These are phyloP conservation scores for Drosophila pallidifrons DNA, from an alignment of 1,140 invertebrate species.

Conservation along the genomic window DNA sequence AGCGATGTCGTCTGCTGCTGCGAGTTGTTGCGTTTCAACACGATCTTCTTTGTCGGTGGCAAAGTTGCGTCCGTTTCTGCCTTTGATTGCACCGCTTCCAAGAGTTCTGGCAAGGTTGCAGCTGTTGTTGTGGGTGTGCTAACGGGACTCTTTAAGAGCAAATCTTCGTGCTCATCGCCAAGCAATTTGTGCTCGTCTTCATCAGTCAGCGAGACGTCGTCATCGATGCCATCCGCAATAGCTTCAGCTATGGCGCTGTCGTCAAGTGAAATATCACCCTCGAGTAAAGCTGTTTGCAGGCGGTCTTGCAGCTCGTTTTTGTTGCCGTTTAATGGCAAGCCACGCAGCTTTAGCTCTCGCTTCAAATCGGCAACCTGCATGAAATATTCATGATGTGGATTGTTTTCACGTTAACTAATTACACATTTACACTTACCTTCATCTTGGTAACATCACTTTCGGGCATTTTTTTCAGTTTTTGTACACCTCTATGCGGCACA, in stretches of 20 bases:
- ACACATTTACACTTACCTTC: conserved; percentile 59
- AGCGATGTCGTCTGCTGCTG: conserved; percentile 34
- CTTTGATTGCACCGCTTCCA: conserved; percentile 22
- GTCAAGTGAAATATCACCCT: conserved; percentile 85
- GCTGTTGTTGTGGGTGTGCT: conserved; percentile 51
- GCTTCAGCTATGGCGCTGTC: conserved; percentile 86
- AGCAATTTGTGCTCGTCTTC: conserved; percentile 76
- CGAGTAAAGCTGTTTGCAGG: conserved; percentile 88
- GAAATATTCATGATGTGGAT: not conserved
- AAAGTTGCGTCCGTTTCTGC: conserved; percentile 16
- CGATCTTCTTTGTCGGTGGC: conserved; percentile 86
- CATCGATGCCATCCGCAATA: conserved; percentile 83
- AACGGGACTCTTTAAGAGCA: conserved; percentile 75
- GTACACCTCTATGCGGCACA: conserved; percentile 19
- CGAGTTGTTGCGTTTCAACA: conserved; percentile 88
- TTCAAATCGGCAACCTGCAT: conserved; percentile 90
- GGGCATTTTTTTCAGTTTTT: conserved; percentile 64
- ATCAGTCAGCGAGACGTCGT: conserved; percentile 73
- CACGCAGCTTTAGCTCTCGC: conserved; percentile 91
- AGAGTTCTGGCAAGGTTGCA: conserved; percentile 43
- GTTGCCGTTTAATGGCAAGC: conserved; percentile 90
- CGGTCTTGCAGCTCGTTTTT: conserved; percentile 92
- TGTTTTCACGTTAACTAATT: not conserved
- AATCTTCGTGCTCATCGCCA: conserved; percentile 70
- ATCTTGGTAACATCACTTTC: conserved; percentile 83